A percentile compares a stretch with the other conserved stretches of the same genome.
Conservation (phyloP, 2,113 vertebrate genomes). For the Puntigrus tetrazona region DNA sequence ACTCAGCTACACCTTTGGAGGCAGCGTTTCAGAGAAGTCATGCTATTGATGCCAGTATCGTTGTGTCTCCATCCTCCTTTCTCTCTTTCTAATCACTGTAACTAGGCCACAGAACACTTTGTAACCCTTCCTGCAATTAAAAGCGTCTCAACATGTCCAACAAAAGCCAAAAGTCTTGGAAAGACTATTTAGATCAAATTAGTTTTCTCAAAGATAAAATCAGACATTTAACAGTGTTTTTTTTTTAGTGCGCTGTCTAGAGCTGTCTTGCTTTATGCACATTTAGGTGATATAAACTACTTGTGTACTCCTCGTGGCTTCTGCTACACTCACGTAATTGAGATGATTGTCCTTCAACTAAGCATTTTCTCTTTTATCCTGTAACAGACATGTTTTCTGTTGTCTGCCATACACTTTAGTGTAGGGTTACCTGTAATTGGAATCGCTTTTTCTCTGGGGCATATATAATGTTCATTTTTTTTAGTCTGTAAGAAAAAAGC, state of each 20-base stretch:
- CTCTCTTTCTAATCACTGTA: constrained; percentile 43
- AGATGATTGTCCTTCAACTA: constrained; percentile 27
- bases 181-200: neutral
- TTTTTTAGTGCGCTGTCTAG: neutral
- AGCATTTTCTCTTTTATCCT: constrained; percentile 29
- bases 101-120: constrained; percentile 52
- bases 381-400: constrained; percentile 28
- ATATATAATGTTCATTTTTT: constrained; percentile 9
- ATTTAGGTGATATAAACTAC: neutral
- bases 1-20: constrained; percentile 41
- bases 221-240: neutral
- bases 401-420: constrained; percentile 33
- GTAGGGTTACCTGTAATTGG: constrained; percentile 37
- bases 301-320: neutral
- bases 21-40: constrained; percentile 35
- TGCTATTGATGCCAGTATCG: constrained; percentile 24
- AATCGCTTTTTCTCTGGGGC: constrained; percentile 32
- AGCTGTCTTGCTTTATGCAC: neutral
- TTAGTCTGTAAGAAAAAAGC: constrained; percentile 15
- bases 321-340: neutral
- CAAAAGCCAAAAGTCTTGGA: constrained; percentile 28
- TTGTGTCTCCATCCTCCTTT: constrained; percentile 30
- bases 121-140: constrained; percentile 48
- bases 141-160: constrained; percentile 51
- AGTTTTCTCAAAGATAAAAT: neutral